Base-by-base conservation (phyloP, 2,113 vertebrate species). In the Sinocyclocheilus rhinocerous region DNA sequence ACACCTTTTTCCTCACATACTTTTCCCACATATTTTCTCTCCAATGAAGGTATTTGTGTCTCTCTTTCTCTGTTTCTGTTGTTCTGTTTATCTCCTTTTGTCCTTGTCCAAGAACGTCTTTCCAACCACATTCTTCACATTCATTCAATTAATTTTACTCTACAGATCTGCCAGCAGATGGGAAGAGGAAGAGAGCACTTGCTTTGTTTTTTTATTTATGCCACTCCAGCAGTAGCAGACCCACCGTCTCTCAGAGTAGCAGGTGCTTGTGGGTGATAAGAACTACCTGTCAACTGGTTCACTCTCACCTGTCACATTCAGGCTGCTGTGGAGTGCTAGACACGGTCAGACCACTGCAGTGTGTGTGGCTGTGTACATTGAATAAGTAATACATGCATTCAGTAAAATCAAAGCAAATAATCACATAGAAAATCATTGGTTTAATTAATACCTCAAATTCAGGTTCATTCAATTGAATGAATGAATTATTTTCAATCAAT, bases 31-130 rank as follows among this genome's bases (percentile, higher is more conserved):
- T 50, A 48, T 24, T 76, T 26, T 76, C 16, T 69, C 67, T 69
- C 7, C 3, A 4, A 76, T 24, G 13, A n/a, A 50, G 24, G n/a
- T 50, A 24, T 26, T 48, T 76, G 16, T 85, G 33, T 63, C 13
- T 45, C 11, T 55, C 1, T 69, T 48, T 48, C 33, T 9, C 13
- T 65, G 1, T 59, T 57, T 61, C 24, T 48, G 13, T 63, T 22
- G 36, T 52, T n/a, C 42, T 33, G 29, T n/a, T 15, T 36, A n/a
- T 50, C 13, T 13, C 26, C 20, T 42, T 18, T 29, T 73, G 48
- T 76, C 15, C 26, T 13, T 84, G 20, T 26, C 89, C 89, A 75
- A 24, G 45, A 91, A 88, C 87, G 87, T 92, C 86, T 87, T 57
- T 29, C 52, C 9, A 76, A 65, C 86, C 22, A 29, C 78, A 10